phyloP scores from a whole-genome alignment of 2,888 invertebrate genomes.

The Drosophila aldrichi region DNA sequence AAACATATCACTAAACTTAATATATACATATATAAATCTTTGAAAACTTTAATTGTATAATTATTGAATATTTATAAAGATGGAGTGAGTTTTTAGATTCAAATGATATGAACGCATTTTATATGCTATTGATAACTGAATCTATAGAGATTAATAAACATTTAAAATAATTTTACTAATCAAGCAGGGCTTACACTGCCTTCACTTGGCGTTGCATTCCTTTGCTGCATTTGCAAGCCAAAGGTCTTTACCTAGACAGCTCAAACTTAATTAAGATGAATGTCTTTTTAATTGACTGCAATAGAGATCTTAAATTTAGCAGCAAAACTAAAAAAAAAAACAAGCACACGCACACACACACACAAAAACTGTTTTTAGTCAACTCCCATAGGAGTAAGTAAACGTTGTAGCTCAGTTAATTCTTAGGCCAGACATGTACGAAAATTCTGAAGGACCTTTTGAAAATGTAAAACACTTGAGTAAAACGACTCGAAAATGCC shows the following conservation, averaged over 20 bases:
- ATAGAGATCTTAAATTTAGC: background rate
- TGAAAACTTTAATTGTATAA: too few species aligned
- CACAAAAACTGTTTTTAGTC: background rate
- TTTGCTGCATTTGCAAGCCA: background rate
- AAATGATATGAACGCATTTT: too few species aligned
- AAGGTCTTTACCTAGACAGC: background rate
- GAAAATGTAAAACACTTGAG: slow-evolving; percentile 9
- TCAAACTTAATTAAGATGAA: background rate
- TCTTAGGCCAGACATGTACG: background rate
- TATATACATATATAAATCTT: too few species aligned
- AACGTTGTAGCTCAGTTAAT: background rate
- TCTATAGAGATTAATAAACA: background rate
- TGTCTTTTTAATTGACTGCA: background rate
- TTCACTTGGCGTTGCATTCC: background rate
- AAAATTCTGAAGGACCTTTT: background rate
- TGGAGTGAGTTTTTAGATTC: too few species aligned
- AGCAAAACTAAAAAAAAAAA: slow-evolving; percentile 5
- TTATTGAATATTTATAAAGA: too few species aligned
- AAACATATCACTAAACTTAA: too few species aligned
- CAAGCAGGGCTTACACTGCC: background rate
- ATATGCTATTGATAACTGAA: background rate
- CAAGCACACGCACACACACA: background rate
- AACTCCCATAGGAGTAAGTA: background rate
- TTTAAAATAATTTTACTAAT: background rate
- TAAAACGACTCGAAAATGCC: slow-evolving; percentile 23